Evolutionary conservation across 2,113 vertebrate species (phyloP), one percentile per base, ranked within the genome.

Genomic region (Callipepla californica): DNA sequence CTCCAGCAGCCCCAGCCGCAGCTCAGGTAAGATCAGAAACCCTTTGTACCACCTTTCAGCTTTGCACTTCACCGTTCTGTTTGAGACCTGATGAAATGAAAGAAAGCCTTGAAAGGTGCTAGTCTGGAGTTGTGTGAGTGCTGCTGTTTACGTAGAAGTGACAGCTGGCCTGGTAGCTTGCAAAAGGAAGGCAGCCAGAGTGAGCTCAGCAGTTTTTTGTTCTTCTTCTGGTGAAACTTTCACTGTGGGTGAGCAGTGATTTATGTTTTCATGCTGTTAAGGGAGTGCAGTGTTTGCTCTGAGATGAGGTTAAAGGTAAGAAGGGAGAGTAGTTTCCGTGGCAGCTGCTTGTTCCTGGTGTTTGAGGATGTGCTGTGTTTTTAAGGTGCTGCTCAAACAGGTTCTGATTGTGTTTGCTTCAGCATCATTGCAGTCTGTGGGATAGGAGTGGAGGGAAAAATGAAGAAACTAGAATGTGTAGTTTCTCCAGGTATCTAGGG

Each of bases 1-100:
- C 97, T 19, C 86, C 97, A 90, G 90, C 95, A 62, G 97, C 97
- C 70, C 97, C 97, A 32, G 91, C 96, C 11, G 96, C 97, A 74
- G 96, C 97, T 42, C 97, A 96, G 98, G 98, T 98, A 73, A 95
- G 80, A 59, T 18, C 72, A 50, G 19, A 34, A 44, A 34, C 7
- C 26, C 17, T 45, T 59, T 3, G 2, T 50, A 47, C 13, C 48
- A 32, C 9, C n/a, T 45, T 68, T 58, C 65, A 62, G 40, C 13
- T 72, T 67, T 62, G 14, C 4, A 11, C 48, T 44, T 36, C 5
- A 5, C 51, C 17, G 0, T 70, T 47, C 30, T 17, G 0, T 59
- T 72, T 23, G 26, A 50, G 32, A 21, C 2, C 0, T 13, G 14
- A 50, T 36, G 2, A 62, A 76, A 30, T 26, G 13, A 1, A 36